Evolutionary conservation across 2,797 vertebrate species (phyloP).

Genomic region (Enteromius radiatus): DNA sequence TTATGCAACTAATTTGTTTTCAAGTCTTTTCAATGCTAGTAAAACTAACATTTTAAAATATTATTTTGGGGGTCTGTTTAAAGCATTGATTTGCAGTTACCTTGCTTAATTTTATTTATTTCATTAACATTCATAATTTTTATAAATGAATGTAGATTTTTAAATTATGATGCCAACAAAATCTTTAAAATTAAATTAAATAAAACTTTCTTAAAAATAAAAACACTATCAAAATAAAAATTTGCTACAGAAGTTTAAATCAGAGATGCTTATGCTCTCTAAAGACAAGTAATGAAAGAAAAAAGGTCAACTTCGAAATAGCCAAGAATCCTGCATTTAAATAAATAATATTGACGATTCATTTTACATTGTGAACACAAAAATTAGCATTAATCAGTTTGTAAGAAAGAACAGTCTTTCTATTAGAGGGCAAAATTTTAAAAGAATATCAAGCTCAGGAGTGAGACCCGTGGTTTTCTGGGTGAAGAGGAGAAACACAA

Average conservation of each 20-base stretch:
- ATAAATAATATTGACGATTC: neutral
- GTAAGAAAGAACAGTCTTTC: neutral
- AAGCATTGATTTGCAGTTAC: neutral
- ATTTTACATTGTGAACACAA: neutral
- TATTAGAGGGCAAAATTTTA: slow-evolving; percentile 4
- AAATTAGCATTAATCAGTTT: neutral
- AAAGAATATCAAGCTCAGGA: slow-evolving; percentile 11
- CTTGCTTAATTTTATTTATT: neutral
- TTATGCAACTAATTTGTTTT: neutral
- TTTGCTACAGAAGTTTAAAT: neutral
- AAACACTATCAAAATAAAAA: neutral
- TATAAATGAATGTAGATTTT: neutral
- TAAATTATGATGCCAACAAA: neutral
- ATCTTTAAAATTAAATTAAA: neutral
- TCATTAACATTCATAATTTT: neutral
- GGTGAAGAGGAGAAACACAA: slow-evolving; percentile 14
- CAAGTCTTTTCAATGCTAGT: neutral
- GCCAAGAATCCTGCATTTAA: neutral
- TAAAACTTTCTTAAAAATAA: neutral
- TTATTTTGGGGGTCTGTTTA: neutral
- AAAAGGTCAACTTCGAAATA: neutral
- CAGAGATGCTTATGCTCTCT: neutral
- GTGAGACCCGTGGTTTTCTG: neutral
- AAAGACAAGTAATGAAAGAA: neutral
- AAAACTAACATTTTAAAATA: neutral